phyloP scores from a whole-genome alignment of 2,888 invertebrate species.

The Platypus cylindrus region DNA sequence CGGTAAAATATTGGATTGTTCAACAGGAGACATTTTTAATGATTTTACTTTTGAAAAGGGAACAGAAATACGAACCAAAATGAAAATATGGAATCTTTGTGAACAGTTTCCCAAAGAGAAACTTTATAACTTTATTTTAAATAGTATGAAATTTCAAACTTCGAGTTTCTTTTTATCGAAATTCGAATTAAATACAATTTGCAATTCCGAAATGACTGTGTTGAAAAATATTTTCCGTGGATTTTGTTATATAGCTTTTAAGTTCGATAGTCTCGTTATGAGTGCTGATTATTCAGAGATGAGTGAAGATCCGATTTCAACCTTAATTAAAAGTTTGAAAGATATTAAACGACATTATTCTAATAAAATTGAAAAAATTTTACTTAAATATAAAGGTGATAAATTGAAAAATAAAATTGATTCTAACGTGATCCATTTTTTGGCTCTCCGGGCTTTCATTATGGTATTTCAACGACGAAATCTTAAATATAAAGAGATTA shows the following conservation, averaged over 20 bases:
- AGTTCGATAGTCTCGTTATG: slow-evolving; percentile 6
- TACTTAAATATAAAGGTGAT: slow-evolving; percentile 5
- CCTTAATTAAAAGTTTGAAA: slow-evolving; percentile 1
- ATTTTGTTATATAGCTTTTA: slow-evolving; percentile 11
- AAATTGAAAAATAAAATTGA: slow-evolving; percentile 4
- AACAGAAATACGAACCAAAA: slow-evolving; percentile 8
- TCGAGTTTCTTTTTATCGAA: slow-evolving; percentile 8
- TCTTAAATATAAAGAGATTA: slow-evolving; percentile 4
- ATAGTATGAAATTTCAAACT: too few relatives aligned
- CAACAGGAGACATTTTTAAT: slow-evolving; percentile 7
- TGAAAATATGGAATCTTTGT: slow-evolving; percentile 15
- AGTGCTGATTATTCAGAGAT: slow-evolving; percentile 6
- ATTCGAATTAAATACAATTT: slow-evolving; percentile 7
- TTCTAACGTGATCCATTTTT: slow-evolving; percentile 2
- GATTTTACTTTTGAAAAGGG: slow-evolving; percentile 7
- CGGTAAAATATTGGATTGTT: slow-evolving; percentile 12
- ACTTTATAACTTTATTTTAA: too few relatives aligned
- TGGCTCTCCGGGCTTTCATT: slow-evolving; percentile 8
- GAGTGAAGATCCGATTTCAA: neutral
- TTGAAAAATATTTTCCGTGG: slow-evolving; percentile 11
- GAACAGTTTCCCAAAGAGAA: neutral
- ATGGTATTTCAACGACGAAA: slow-evolving; percentile 7
- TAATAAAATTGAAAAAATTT: neutral
- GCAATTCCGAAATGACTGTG: slow-evolving; percentile 5
- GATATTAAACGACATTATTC: slow-evolving; percentile 4